phyloP scores from a whole-genome alignment of 2,888 invertebrate species.

The Pristionchus exspectatus region DNA sequence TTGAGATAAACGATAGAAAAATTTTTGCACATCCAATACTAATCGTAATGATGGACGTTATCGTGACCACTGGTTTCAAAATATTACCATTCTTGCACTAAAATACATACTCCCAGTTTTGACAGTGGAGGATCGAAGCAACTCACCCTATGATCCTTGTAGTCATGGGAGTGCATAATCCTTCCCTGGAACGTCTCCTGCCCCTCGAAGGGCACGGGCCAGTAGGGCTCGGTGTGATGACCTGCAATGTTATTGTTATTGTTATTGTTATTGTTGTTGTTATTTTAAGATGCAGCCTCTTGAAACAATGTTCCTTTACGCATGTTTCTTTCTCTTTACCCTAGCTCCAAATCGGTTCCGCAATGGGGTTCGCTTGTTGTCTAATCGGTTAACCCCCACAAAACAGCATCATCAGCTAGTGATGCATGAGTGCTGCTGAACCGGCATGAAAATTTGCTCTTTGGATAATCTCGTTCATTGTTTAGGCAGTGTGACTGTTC shows the following conservation, averaged over 20 bases:
- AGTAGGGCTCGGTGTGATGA: slow-evolving; percentile 45
- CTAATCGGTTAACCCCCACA: neutral
- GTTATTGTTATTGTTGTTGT: neutral
- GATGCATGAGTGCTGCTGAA: neutral
- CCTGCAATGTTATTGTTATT: neutral
- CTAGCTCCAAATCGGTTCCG: neutral
- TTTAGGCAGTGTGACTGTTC: neutral
- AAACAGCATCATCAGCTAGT: neutral
- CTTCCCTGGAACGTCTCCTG: slow-evolving; percentile 75
- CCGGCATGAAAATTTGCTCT: neutral
- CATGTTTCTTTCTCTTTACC: neutral
- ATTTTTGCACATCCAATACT: no score
- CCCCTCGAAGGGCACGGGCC: slow-evolving; percentile 74
- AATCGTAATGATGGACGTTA: neutral
- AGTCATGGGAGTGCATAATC: slow-evolving; percentile 76
- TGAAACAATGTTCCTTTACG: no score
- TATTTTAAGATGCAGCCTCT: no score
- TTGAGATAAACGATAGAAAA: no score
- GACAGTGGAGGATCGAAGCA: neutral
- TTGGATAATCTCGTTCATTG: neutral
- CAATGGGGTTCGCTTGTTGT: neutral
- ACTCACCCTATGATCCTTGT: slow-evolving; percentile 69
- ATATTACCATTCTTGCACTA: no score
- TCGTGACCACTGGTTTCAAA: no score
- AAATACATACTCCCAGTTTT: no score